These are phyloP conservation scores for Lutjanus campechanus DNA, from an alignment of 2,797 vertebrate species.

Conservation along the genomic window DNA sequence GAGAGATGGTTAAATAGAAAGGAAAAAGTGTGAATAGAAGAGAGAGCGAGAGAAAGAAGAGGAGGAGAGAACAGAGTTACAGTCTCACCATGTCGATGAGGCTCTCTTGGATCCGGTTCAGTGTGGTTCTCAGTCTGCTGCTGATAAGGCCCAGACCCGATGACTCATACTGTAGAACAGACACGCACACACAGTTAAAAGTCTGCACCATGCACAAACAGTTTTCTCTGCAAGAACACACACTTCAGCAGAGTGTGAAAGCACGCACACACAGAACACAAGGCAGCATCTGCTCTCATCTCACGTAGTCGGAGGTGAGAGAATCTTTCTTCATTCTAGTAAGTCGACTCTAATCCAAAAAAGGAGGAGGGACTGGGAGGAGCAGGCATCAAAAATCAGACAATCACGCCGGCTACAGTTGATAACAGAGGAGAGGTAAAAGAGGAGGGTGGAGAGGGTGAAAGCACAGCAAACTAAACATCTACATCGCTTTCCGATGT, in stretches of 20 bases:
- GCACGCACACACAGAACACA: slow-evolving; percentile 20
- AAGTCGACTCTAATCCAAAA: slow-evolving; percentile 30
- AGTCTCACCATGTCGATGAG: slow-evolving; percentile 95
- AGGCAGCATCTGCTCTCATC: slow-evolving; percentile 43
- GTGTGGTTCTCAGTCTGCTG: slow-evolving; percentile 95
- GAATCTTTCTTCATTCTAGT: slow-evolving; percentile 37
- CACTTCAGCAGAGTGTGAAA: slow-evolving; percentile 42
- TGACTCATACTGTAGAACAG: slow-evolving; percentile 92
- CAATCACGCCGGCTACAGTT: slow-evolving; percentile 38
- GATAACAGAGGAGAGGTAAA: slow-evolving; percentile 32
- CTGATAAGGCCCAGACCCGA: slow-evolving; percentile 96
- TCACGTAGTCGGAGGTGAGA: slow-evolving; percentile 41
- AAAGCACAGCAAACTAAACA: slow-evolving; percentile 57
- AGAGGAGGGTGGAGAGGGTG: slow-evolving; percentile 19
- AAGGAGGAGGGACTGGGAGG: slow-evolving; percentile 45
- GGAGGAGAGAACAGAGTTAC: slow-evolving; percentile 16
- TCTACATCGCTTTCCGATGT: slow-evolving; percentile 47
- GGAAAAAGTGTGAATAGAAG: slow-evolving; percentile 14
- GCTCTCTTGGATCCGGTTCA: slow-evolving; percentile 98
- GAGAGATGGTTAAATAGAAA: slow-evolving; percentile 7
- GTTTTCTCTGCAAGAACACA: slow-evolving; percentile 32
- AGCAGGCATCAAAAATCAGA: slow-evolving; percentile 46
- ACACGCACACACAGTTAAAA: slow-evolving; percentile 52
- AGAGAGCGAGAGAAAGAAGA: slow-evolving; percentile 28
- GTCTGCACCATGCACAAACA: slow-evolving; percentile 28